Conservation (phyloP, 2,797 vertebrate genomes). For the Poeciliopsis gracilis region DNA sequence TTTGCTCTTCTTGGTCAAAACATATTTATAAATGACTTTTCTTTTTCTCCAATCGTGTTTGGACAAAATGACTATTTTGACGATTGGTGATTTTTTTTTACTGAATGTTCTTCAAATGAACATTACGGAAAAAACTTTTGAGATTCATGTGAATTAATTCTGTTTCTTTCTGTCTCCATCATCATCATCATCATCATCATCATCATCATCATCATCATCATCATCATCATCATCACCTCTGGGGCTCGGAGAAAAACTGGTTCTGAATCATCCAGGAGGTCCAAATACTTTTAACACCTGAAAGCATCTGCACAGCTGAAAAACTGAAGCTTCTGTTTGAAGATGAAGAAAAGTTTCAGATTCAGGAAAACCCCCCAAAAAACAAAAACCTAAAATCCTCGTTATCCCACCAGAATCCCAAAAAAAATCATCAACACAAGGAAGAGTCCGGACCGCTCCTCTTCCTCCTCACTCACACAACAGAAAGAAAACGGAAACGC, state of each 20-base stretch:
- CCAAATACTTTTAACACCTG: background rate
- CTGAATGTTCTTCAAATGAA: background rate
- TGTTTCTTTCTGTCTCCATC: background rate
- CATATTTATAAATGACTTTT: background rate
- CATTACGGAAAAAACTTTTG: background rate
- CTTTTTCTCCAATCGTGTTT: background rate
- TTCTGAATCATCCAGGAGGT: background rate
- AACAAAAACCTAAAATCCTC: background rate
- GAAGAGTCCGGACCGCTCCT: slow-evolving; percentile 4
- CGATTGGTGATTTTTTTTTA: background rate
- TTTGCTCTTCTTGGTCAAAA: background rate
- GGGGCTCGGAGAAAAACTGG: background rate
- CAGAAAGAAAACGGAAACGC: background rate
- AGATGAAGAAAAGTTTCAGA: background rate
- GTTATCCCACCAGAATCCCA: background rate
- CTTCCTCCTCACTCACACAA: slow-evolving; percentile 16
- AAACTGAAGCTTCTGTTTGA: background rate
- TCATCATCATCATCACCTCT: background rate
- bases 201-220: background rate
- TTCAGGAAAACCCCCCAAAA: background rate
- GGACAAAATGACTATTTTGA: background rate
- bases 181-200: background rate
- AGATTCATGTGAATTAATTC: background rate
- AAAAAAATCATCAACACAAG: background rate
- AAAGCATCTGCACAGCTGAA: background rate